Evolutionary conservation across 2,797 vertebrate species (phyloP).

Genomic region (Crenuchus spilurus): DNA sequence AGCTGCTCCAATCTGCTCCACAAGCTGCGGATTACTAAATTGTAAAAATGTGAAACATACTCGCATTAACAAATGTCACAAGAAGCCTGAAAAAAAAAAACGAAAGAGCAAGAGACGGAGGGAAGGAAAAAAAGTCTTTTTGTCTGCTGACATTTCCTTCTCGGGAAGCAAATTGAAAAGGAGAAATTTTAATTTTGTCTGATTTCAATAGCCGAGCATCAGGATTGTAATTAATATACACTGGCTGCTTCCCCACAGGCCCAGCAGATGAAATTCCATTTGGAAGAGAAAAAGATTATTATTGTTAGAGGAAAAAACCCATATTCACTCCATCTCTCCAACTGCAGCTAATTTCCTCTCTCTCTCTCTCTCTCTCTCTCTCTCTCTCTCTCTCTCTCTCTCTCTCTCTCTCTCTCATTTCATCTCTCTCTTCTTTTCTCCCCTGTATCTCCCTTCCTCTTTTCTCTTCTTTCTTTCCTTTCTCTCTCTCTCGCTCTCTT

Average conservation of each 20-base stretch:
- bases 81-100: conserved; percentile 17
- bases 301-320: conserved; percentile 34
- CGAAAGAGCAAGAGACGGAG: conserved; percentile 19
- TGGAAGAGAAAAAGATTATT: conserved; percentile 50
- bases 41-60: conserved; percentile 52
- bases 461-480: neutral
- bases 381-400: neutral
- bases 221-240: conserved; percentile 55
- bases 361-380: neutral
- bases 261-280: conserved; percentile 42
- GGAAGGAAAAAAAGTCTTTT: conserved; percentile 16
- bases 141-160: conserved; percentile 61
- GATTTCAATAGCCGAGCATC: conserved; percentile 53
- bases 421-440: conserved; percentile 1
- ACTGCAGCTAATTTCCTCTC: conserved; percentile 19
- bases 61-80: conserved; percentile 54
- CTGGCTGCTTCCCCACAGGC: conserved; percentile 42
- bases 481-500: neutral
- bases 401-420: conserved; percentile 13
- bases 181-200: conserved; percentile 60
- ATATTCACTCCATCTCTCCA: conserved; percentile 27
- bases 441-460: neutral
- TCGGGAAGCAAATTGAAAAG: conserved; percentile 56
- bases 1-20: conserved; percentile 52
- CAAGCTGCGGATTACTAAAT: conserved; percentile 46